Conservation (phyloP, 2,113 vertebrate species). For the Pampusana beccarii region DNA sequence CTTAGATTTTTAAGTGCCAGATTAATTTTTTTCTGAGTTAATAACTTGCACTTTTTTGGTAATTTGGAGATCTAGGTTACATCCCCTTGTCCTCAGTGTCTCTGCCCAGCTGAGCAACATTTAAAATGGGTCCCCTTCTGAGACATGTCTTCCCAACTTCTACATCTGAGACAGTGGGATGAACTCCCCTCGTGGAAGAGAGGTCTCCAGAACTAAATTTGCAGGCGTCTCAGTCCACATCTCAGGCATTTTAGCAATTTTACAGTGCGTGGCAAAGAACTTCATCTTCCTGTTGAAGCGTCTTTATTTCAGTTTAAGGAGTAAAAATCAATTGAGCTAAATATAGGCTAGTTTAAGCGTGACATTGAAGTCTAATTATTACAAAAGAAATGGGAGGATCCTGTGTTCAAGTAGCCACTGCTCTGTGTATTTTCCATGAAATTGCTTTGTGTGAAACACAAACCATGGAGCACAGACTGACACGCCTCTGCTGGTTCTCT, state of each 20-base stretch:
- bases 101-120: background rate
- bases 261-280: background rate
- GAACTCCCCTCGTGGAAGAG: background rate
- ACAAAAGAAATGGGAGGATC: background rate
- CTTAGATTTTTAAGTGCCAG: background rate
- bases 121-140: background rate
- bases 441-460: background rate
- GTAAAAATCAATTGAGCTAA: constrained; percentile 21
- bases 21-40: background rate
- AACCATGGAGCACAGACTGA: background rate
- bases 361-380: background rate
- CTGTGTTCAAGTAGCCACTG: background rate
- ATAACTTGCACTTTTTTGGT: background rate
- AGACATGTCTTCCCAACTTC: background rate
- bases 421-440: background rate
- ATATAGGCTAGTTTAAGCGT: background rate
- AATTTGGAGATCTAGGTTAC: background rate
- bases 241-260: background rate
- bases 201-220: background rate
- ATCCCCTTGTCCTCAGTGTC: background rate
- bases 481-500: background rate
- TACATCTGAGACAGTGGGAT: too few relatives aligned
- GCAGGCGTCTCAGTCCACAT: background rate
- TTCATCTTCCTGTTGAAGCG: background rate
- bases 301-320: background rate